Conservation (phyloP, 2,797 vertebrate species). For the Hydrolagus colliei region DNA sequence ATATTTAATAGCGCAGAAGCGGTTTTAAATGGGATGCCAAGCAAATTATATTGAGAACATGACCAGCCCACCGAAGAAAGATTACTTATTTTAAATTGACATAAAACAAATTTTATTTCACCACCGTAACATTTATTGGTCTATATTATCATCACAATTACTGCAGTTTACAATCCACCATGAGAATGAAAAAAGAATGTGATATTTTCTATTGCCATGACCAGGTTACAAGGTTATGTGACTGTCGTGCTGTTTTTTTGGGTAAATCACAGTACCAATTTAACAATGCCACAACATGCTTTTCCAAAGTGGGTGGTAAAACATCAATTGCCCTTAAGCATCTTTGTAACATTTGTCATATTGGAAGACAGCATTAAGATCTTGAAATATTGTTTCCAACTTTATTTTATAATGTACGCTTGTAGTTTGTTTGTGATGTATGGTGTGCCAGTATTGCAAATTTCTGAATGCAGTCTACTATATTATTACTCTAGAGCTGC, state of each 20-base stretch:
- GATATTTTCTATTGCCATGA: neutral
- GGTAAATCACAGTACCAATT: neutral
- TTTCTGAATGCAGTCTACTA: neutral
- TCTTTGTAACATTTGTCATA: neutral
- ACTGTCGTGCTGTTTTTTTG: neutral
- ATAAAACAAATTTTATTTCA: neutral
- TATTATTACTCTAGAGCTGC: too few species aligned
- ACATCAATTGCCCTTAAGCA: neutral
- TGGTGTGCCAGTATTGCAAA: neutral
- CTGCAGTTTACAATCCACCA: neutral
- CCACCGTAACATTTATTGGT: neutral
- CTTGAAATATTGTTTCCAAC: too few species aligned
- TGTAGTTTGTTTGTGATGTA: neutral
- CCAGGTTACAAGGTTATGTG: neutral
- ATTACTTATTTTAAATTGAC: neutral
- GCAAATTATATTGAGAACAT: neutral
- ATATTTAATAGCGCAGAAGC: conserved; percentile 3
- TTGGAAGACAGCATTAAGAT: neutral
- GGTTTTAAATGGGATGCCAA: neutral
- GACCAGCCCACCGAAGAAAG: neutral
- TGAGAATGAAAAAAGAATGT: neutral
- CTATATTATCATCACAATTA: neutral
- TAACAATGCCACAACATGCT: neutral
- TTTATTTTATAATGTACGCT: neutral
- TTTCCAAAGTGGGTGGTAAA: conserved; percentile 12